phyloP scores from a whole-genome alignment of 1,140 invertebrate species.

The Zophobas morio region DNA sequence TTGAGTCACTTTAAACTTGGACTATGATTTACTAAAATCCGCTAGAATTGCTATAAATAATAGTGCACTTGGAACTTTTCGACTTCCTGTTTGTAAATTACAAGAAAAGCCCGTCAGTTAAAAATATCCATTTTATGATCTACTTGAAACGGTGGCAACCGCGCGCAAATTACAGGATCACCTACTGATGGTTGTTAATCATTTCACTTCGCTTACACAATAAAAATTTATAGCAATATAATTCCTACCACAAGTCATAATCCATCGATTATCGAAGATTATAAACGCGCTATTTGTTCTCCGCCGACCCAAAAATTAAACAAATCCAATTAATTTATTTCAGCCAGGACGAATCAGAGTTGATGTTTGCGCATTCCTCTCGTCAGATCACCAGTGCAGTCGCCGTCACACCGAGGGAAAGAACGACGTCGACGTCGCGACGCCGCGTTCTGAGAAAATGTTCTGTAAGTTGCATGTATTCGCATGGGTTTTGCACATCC shows the following conservation, averaged over 20 bases:
- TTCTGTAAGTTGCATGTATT: conserved; percentile 30
- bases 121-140: conserved; percentile 1
- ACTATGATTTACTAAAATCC: too few species aligned
- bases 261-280: background rate
- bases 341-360: conserved; percentile 11
- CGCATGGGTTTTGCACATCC: background rate
- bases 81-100: background rate
- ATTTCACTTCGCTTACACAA: background rate
- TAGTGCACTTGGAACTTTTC: too few species aligned
- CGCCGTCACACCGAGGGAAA: background rate
- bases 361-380: conserved; percentile 41
- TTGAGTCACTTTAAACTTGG: too few species aligned
- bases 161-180: background rate
- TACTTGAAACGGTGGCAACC: background rate
- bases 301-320: background rate
- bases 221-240: background rate
- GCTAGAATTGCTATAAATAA: too few species aligned
- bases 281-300: background rate
- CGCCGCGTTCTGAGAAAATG: conserved; percentile 8
- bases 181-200: background rate
- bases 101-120: background rate
- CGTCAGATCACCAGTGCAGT: conserved; percentile 22
- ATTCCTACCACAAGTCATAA: background rate
- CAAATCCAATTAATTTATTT: conserved; percentile 17
- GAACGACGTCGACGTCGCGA: conserved; percentile 36